A percentile compares a stretch with the other conserved stretches of the same genome.
phyloP scores from a whole-genome alignment of 2,797 vertebrate genomes.

The Labeo calbasu region DNA sequence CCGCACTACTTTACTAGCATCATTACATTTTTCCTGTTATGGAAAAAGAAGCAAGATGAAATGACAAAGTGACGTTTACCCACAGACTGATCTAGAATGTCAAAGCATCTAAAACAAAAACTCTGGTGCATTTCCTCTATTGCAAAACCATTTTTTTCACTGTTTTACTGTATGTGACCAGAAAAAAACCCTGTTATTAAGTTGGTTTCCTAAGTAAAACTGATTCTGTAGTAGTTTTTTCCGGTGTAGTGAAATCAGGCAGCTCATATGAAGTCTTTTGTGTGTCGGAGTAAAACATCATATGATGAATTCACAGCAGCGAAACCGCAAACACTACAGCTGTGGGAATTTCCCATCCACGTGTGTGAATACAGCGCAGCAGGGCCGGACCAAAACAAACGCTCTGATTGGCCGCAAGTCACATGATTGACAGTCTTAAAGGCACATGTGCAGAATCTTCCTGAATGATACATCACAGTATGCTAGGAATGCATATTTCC shows the following conservation, averaged over 20 bases:
- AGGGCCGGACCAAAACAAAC: slow-evolving; percentile 80
- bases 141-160: neutral
- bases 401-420: slow-evolving; percentile 68
- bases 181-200: neutral
- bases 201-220: neutral
- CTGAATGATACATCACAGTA: neutral
- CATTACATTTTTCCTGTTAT: neutral
- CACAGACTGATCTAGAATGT: neutral
- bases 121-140: neutral
- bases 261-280: neutral
- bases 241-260: neutral
- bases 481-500: neutral
- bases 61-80: neutral
- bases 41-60: neutral
- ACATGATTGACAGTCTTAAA: slow-evolving; percentile 60
- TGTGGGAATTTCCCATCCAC: slow-evolving; percentile 83
- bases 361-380: slow-evolving; percentile 73
- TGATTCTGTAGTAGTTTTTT: neutral
- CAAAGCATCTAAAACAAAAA: neutral
- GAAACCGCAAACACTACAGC: slow-evolving; percentile 11
- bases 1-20: neutral
- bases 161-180: neutral
- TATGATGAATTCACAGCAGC: neutral
- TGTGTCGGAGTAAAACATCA: neutral
- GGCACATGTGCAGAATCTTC: slow-evolving; percentile 3